Percentiles rank a stretch among this genome's conserved stretches.
Conservation (phyloP, 64 coral and sea anemone genomes). For the Stichodactyla mertensii region DNA sequence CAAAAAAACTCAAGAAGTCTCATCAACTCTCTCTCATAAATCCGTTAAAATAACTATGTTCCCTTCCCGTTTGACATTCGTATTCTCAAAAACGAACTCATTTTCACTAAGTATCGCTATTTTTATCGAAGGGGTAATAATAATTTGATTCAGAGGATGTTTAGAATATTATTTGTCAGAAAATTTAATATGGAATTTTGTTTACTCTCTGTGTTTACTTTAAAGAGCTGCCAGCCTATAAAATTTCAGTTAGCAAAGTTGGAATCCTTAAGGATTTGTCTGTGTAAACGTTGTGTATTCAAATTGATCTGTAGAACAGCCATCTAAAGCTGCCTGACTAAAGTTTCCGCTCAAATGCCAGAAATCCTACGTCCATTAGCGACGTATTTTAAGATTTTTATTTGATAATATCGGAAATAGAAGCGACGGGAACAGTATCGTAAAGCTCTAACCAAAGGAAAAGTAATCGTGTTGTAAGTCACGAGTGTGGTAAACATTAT, state of each 20-base stretch:
- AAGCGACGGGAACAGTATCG: not conserved
- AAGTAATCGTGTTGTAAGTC: constrained; percentile 2
- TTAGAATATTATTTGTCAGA: not conserved
- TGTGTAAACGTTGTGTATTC: constrained; percentile 44
- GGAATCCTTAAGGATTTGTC: constrained; percentile 36
- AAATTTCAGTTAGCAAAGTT: constrained; percentile 29
- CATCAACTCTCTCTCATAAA: not conserved
- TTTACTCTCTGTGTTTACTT: constrained; percentile 45
- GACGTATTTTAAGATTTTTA: not conserved
- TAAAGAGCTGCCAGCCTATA: constrained; percentile 37
- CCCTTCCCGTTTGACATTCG: not conserved
- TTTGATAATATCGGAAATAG: constrained; percentile 1
- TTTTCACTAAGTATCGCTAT: not conserved
- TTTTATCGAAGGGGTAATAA: not conserved
- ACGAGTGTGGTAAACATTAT: constrained; percentile 12
- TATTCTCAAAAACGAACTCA: not conserved
- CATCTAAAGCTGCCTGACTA: not conserved
- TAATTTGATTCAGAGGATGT: not conserved
- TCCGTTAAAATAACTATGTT: not conserved
- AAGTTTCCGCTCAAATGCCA: not conserved
- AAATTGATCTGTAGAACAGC: constrained; percentile 32
- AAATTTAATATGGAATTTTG: constrained; percentile 34
- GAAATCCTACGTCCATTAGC: constrained; percentile 4
- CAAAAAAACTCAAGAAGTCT: not conserved
- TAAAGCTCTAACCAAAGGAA: not conserved